Percentiles rank a stretch among this genome's conserved stretches.
phyloP scores from a whole-genome alignment of 2,888 invertebrate genomes.

The Tryphoninae sp. region DNA sequence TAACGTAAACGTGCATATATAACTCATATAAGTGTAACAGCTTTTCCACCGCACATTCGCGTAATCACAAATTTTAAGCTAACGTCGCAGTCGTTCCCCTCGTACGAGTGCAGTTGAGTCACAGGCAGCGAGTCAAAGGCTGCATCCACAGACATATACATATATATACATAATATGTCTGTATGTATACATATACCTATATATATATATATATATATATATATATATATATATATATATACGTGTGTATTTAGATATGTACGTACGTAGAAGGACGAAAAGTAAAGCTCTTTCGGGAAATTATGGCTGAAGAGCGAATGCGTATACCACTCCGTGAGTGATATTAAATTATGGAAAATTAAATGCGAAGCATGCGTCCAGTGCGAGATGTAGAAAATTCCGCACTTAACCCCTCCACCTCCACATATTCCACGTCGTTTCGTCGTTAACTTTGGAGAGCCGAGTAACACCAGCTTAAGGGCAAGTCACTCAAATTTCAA shows the following conservation, averaged over 20 bases:
- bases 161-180: background rate
- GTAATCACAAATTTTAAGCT: conserved; percentile 51
- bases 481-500: too few relatives aligned
- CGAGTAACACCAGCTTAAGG: too few relatives aligned
- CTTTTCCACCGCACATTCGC: conserved; percentile 33
- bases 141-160: too few relatives aligned
- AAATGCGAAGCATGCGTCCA: conserved; percentile 8
- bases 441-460: background rate
- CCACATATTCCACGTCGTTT: background rate
- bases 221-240: background rate
- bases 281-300: conserved; percentile 50
- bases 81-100: conserved; percentile 15
- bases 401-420: background rate
- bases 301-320: conserved; percentile 48
- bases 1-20: conserved; percentile 28
- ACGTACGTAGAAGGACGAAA: conserved; percentile 21
- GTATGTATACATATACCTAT: background rate
- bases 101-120: conserved; percentile 11
- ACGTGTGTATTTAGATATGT: background rate
- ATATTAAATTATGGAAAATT: conserved; percentile 50
- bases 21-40: conserved; percentile 36
- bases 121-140: background rate
- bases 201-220: background rate
- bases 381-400: conserved; percentile 1
- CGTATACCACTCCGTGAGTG: conserved; percentile 24